Conservation (phyloP, 2,113 vertebrate genomes). For the Polypterus bichir region DNA sequence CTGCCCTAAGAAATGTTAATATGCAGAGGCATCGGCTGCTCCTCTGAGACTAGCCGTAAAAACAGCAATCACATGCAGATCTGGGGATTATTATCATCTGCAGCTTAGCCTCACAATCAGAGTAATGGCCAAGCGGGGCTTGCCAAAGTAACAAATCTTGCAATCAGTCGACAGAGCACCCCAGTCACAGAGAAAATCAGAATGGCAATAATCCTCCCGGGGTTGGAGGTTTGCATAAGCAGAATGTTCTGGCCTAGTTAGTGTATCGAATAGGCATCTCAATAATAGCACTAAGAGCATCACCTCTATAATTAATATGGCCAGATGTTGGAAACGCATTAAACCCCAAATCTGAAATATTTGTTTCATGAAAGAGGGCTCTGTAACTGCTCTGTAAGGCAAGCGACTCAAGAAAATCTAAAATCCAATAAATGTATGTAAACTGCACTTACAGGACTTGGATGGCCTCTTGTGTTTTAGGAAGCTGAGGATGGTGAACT, state of each 20-base stretch:
- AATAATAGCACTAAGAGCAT: neutral
- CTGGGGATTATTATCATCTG: constrained; percentile 5
- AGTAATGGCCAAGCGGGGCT: neutral
- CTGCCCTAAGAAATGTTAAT: too few relatives aligned
- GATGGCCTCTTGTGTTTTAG: too few relatives aligned
- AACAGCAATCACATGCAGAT: constrained; percentile 8
- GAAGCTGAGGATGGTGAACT: too few relatives aligned
- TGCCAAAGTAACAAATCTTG: neutral
- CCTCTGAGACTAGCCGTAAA: neutral
- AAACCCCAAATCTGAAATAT: too few relatives aligned
- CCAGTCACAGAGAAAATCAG: neutral
- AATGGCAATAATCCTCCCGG: neutral
- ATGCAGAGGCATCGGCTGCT: too few relatives aligned
- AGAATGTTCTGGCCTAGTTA: neutral
- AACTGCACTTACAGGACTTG: too few relatives aligned
- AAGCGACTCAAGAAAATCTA: too few relatives aligned
- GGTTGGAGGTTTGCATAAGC: too few relatives aligned
- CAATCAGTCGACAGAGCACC: neutral
- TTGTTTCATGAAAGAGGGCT: too few relatives aligned
- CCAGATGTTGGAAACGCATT: neutral
- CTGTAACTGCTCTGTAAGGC: too few relatives aligned
- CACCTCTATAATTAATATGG: neutral
- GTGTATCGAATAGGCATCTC: constrained; percentile 6
- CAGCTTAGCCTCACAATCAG: constrained; percentile 8
- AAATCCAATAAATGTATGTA: too few relatives aligned